A percentile compares a stretch with the other conserved stretches of the same genome.
These are phyloP conservation scores for Gambelia wislizenii DNA, from an alignment of 2,797 vertebrate genomes.

Conservation along the genomic window DNA sequence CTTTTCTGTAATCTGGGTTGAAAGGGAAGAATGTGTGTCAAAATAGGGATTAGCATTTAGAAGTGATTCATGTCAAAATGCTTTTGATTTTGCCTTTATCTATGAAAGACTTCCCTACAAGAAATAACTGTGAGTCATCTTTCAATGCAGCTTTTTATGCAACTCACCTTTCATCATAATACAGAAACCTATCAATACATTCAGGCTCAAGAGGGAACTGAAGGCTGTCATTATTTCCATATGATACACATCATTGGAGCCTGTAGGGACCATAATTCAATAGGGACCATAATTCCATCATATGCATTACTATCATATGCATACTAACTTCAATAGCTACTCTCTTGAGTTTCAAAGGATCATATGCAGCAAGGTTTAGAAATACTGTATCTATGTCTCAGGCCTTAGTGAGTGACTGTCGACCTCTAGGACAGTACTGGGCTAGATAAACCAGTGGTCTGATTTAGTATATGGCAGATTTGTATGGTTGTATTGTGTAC, in stretches of 20 bases:
- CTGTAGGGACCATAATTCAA: neutral
- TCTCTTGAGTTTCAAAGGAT: neutral
- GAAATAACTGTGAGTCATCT: neutral
- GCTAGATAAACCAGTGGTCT: neutral
- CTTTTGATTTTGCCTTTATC: neutral
- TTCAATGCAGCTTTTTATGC: neutral
- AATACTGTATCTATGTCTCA: too few species aligned
- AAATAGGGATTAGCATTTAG: neutral
- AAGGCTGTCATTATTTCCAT: neutral
- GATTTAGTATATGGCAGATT: neutral
- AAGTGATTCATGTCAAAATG: accelerated
- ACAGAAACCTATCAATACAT: neutral
- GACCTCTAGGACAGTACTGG: neutral
- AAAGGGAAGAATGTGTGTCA: neutral
- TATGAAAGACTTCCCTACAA: neutral
- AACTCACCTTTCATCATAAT: neutral
- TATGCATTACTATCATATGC: too few species aligned
- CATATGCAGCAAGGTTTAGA: neutral
- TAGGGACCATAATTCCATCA: neutral
- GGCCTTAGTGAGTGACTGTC: neutral
- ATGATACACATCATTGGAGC: neutral
- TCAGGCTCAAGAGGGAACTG: neutral
- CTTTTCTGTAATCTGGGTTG: neutral
- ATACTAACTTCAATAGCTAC: neutral
- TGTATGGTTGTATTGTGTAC: neutral